A percentile compares a stretch with the other conserved stretches of the same genome.
Conservation (phyloP, 2,888 invertebrate species). For the Pardosa pseudoannulata region DNA sequence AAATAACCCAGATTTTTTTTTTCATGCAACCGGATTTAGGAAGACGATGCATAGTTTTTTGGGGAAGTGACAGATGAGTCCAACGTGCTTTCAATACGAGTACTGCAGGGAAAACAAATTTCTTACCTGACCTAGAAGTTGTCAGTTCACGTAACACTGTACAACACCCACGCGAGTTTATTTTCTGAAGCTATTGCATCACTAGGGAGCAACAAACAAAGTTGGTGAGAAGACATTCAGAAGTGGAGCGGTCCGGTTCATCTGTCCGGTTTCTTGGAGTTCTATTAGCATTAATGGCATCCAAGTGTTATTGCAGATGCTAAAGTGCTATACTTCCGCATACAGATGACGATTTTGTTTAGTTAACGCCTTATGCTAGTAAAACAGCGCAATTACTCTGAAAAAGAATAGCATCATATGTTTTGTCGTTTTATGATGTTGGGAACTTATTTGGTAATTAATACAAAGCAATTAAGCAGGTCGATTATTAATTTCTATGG, state of each 20-base stretch:
- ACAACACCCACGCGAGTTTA: conserved; percentile 16
- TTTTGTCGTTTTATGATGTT: too few relatives aligned
- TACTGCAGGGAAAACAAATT: conserved; percentile 19
- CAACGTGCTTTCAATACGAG: conserved; percentile 26
- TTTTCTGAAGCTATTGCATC: neutral
- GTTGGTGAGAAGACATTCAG: neutral
- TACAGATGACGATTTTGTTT: neutral
- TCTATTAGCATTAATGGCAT: neutral
- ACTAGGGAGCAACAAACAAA: neutral
- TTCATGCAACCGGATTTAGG: conserved; percentile 45
- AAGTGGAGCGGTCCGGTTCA: neutral
- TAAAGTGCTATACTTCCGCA: neutral
- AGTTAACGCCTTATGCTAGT: neutral
- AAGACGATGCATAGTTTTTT: neutral
- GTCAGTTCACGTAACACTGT: neutral
- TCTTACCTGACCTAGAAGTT: conserved; percentile 53
- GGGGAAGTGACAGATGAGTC: conserved; percentile 27
- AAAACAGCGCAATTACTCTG: too few relatives aligned
- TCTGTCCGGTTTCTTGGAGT: neutral
- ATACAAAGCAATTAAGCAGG: too few relatives aligned
- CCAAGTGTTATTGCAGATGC: neutral
- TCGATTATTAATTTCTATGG: too few relatives aligned
- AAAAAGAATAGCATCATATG: too few relatives aligned
- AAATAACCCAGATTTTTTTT: conserved; percentile 51
- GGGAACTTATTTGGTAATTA: too few relatives aligned